Conservation (phyloP, 2,113 vertebrate genomes). For the Artemisiospiza belli region DNA sequence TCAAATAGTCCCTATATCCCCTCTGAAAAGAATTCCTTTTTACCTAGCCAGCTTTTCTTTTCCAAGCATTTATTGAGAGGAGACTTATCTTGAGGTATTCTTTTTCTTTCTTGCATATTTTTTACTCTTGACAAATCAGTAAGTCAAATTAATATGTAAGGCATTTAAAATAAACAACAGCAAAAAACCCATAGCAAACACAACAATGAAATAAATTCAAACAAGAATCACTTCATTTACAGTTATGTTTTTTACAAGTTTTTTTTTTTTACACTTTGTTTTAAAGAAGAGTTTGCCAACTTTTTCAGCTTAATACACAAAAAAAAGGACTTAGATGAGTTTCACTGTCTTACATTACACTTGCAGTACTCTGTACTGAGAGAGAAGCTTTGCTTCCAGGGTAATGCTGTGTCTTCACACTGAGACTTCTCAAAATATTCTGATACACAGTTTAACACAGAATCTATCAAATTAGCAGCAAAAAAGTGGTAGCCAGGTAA, state of each 20-base stretch:
- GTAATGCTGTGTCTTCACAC: neutral
- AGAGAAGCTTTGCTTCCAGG: neutral
- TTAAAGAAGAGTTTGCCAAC: neutral
- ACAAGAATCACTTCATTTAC: neutral
- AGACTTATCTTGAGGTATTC: neutral
- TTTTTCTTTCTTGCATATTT: neutral
- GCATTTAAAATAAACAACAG: neutral
- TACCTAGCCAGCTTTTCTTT: neutral
- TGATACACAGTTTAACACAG: neutral
- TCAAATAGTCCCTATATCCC: neutral
- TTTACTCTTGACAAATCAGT: neutral
- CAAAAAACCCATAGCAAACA: neutral
- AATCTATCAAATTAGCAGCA: neutral
- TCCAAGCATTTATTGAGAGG: neutral
- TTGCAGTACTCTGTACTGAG: neutral
- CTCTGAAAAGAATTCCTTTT: neutral
- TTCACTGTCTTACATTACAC: neutral
- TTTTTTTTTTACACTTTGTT: neutral
- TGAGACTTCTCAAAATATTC: neutral
- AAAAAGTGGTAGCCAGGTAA: neutral
- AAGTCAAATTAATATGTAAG: neutral
- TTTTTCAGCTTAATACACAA: neutral
- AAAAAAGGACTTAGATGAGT: neutral
- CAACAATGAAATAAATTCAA: neutral
- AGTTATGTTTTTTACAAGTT: neutral